Evolutionary conservation across 2,888 invertebrate species (phyloP).

Genomic region (Heliconius charithonia): DNA sequence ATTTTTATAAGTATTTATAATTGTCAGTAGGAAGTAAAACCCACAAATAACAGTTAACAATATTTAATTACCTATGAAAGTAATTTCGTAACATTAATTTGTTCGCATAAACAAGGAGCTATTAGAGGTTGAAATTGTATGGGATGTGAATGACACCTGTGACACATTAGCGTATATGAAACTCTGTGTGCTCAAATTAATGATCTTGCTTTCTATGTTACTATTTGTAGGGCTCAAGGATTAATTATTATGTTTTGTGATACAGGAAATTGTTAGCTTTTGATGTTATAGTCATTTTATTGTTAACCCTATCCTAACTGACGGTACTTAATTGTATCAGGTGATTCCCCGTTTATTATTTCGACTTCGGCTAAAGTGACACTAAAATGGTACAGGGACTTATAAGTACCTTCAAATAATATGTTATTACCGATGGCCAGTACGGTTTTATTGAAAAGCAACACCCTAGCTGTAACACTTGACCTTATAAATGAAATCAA

Average conservation of each 20-base stretch:
- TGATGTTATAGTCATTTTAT: not conserved
- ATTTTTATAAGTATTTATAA: not conserved
- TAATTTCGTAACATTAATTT: constrained; percentile 66
- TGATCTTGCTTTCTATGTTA: constrained; percentile 54
- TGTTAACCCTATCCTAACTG: not conserved
- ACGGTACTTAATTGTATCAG: no score
- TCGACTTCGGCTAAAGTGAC: no score
- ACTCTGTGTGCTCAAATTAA: constrained; percentile 45
- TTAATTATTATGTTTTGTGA: constrained; percentile 29
- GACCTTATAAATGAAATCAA: no score
- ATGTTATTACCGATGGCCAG: no score
- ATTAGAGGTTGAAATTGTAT: constrained; percentile 65
- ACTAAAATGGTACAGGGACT: no score
- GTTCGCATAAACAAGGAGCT: constrained; percentile 75
- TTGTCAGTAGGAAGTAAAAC: not conserved
- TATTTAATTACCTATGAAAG: constrained; percentile 21
- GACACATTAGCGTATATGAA: constrained; percentile 52
- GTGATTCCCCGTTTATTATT: no score
- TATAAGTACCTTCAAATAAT: no score
- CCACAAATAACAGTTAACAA: not conserved
- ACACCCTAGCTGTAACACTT: no score
- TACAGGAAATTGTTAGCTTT: constrained; percentile 4
- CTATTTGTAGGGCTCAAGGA: constrained; percentile 29
- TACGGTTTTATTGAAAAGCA: no score
- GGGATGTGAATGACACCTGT: constrained; percentile 67